Conservation (phyloP, 2,113 vertebrate species). For the Semnornis frantzii region DNA sequence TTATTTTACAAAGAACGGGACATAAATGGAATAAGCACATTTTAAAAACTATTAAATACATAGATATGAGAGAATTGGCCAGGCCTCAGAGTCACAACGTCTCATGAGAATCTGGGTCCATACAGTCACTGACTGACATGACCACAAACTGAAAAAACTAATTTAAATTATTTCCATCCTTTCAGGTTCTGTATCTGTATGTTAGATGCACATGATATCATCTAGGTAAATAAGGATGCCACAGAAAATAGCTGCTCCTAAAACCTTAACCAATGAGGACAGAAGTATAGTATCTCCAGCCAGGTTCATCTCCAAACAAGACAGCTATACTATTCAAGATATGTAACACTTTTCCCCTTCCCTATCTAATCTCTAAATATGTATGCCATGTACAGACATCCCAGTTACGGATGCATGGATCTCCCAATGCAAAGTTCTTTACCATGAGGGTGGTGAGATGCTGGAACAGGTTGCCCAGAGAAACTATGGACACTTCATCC, state of each 20-base stretch:
- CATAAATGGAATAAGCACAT: neutral
- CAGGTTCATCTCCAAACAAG: neutral
- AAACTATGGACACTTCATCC: no score
- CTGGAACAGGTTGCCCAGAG: no score
- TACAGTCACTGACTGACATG: neutral
- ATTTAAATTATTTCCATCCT: neutral
- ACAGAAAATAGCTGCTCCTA: neutral
- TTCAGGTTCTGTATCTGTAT: neutral
- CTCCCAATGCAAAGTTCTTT: neutral
- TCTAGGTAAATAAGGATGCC: neutral
- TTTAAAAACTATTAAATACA: neutral
- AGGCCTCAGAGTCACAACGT: neutral
- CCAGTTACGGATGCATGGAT: neutral
- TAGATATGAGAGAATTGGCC: neutral
- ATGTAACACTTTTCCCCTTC: neutral
- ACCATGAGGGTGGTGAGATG: no score
- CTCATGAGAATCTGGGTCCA: neutral
- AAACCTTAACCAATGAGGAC: neutral
- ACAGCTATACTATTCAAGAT: neutral
- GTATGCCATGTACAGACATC: neutral
- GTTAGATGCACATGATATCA: neutral
- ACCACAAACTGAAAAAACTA: neutral
- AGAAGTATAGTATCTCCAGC: neutral
- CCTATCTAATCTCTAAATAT: neutral
- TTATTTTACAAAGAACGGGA: neutral